Conservation (phyloP, 2,113 vertebrate species). For the Perognathus longimembris region DNA sequence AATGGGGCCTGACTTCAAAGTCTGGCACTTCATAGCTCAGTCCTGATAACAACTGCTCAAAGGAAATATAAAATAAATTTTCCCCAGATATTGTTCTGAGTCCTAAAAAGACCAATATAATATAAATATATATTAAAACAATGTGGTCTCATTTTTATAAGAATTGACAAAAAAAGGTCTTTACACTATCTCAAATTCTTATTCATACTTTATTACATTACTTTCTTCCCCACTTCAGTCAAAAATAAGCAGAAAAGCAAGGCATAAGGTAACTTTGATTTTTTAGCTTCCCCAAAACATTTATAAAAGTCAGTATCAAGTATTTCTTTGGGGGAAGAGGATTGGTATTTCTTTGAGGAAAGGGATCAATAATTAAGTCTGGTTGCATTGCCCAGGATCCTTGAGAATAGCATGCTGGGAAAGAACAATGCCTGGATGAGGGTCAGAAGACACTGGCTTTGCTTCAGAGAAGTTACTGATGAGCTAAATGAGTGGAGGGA, state of each 20-base stretch:
- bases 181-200: too few species aligned
- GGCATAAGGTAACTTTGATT: not conserved
- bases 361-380: not conserved
- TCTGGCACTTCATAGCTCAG: too few species aligned
- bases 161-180: not conserved
- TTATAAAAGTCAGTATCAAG: not conserved
- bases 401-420: not conserved
- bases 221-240: not conserved
- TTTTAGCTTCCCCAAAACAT: not conserved
- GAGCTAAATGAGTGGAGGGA: not conserved
- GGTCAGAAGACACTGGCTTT: not conserved
- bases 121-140: not conserved
- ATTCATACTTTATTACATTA: not conserved
- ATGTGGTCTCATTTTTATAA: not conserved
- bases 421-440: not conserved
- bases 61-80: not conserved
- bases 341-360: not conserved
- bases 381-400: not conserved
- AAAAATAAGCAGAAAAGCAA: not conserved
- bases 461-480: not conserved
- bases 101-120: conserved; percentile 6
- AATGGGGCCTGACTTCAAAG: too few species aligned
- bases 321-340: not conserved
- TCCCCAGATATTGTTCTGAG: not conserved
- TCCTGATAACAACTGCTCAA: conserved; percentile 1